Base-by-base conservation (phyloP, 2,797 vertebrate genomes). In the Chaetodon trifasciatus region DNA sequence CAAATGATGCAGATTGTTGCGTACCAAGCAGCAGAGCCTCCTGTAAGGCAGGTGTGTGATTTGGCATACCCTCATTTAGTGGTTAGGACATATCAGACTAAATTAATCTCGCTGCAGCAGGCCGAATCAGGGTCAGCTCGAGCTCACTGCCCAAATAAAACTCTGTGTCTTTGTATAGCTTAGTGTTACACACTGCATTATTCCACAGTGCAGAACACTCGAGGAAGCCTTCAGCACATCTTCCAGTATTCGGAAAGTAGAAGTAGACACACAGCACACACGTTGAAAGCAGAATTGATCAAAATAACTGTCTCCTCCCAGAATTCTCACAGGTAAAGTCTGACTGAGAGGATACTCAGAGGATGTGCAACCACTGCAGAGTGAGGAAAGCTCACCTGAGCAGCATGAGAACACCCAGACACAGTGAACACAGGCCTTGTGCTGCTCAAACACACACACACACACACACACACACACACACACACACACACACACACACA, bases 401-500 rank as follows among this genome's bases (percentile, higher is more conserved):
- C 83, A 88, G 63, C 82, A 58, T 10, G 81, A 79, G 75, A 71
- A 74, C 21, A 17, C 40, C 19, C n/a, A 32, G 56, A 70, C 49
- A 74, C 42, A 49, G 53, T 72, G 53, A 89, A 79, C 67, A 44
- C 70, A 71, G 77, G 52, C 76, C 83, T 82, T 80, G 84, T 86
- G 57, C 55, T 44, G 9, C 65, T 75, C 32, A 28, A 68, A 79
- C 63, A 70, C 32, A 69, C 56, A 65, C 42, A 53, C 17, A 69
- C 68, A 79, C 46, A 53, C 17, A 61, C 17, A 28, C 28, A 28
- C 67, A 81, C 61, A 68, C 28, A 68, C 53, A 64, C 28, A 56
- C n/a, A 50, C n/a, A 28, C 28, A 28, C 28, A 28, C 28, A 28
- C 28, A 28, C 28, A 28, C 28, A 28, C 28, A 28, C 28, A 28